Evolutionary conservation across 64 coral and sea anemone genomes (phyloP).

Genomic region (Montipora foliosa): DNA sequence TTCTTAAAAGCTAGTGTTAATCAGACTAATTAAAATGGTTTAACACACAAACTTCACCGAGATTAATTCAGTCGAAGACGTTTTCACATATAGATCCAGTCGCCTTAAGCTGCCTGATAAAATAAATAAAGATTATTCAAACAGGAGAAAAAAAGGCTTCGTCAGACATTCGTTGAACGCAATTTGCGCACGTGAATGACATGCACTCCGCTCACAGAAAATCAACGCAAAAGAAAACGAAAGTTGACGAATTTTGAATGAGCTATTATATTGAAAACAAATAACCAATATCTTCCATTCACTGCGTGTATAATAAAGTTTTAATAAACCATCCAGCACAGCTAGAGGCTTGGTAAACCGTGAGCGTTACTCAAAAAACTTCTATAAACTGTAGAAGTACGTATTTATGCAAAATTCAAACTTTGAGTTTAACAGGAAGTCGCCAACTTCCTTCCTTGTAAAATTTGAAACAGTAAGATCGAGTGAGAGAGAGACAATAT

Average conservation of each 20-base stretch:
- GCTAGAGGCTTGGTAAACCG: background rate
- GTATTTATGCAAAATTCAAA: background rate
- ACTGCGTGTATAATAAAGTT: background rate
- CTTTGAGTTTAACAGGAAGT: background rate
- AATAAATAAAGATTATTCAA: background rate
- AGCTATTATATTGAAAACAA: background rate
- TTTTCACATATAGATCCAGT: background rate
- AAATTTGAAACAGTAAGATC: background rate
- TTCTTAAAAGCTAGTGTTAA: conserved; percentile 24
- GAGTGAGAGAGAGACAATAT: background rate
- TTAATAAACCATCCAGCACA: background rate
- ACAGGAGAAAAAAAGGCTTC: background rate
- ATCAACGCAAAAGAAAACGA: background rate
- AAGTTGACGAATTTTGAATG: background rate
- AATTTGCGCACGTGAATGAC: background rate
- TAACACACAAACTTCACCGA: background rate
- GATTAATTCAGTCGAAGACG: no score
- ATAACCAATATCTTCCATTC: background rate
- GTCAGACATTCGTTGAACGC: background rate
- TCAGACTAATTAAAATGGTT: conserved; percentile 32
- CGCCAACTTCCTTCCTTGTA: background rate
- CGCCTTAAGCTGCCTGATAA: background rate
- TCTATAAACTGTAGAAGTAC: background rate
- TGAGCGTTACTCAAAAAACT: background rate
- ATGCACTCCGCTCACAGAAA: background rate